Percentiles rank a stretch among this genome's conserved stretches.
These are phyloP conservation scores for Acrobasis repandana DNA, from an alignment of 2,888 invertebrate genomes.

Conservation along the genomic window DNA sequence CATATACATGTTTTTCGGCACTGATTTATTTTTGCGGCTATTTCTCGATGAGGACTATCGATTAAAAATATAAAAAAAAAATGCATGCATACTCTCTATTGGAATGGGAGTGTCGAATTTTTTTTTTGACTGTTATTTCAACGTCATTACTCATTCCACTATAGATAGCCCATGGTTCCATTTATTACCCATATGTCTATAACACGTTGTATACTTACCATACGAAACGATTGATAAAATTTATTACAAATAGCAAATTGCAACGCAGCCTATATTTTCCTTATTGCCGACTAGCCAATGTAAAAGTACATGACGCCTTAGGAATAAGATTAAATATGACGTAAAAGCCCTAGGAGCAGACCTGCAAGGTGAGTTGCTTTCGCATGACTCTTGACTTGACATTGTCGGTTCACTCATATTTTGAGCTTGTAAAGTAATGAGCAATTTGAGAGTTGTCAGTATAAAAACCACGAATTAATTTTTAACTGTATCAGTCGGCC, in stretches of 20 bases:
- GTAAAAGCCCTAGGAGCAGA: slow-evolving; percentile 55
- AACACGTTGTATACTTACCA: too few relatives aligned
- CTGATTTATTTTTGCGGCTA: too few relatives aligned
- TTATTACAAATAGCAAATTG: not conserved
- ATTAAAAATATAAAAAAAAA: too few relatives aligned
- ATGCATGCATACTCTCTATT: too few relatives aligned
- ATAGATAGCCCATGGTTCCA: too few relatives aligned
- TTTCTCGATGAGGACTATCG: too few relatives aligned
- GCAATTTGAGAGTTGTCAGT: slow-evolving; percentile 52
- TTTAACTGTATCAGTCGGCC: slow-evolving; percentile 63
- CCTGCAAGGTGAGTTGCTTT: slow-evolving; percentile 67
- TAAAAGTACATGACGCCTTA: slow-evolving; percentile 32
- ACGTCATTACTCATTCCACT: too few relatives aligned
- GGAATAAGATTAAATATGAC: slow-evolving; percentile 46
- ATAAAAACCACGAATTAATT: slow-evolving; percentile 59
- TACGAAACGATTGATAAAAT: not conserved
- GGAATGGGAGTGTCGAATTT: too few relatives aligned
- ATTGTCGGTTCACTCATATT: slow-evolving; percentile 62
- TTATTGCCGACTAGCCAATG: not conserved
- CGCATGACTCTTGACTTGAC: slow-evolving; percentile 72
- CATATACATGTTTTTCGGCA: too few relatives aligned
- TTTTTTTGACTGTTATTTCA: too few relatives aligned
- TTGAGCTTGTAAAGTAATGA: slow-evolving; percentile 48
- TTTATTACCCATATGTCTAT: too few relatives aligned
- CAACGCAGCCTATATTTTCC: not conserved